Base-by-base conservation (phyloP, 1,140 invertebrate genomes). In the Drosophila arawakana region DNA sequence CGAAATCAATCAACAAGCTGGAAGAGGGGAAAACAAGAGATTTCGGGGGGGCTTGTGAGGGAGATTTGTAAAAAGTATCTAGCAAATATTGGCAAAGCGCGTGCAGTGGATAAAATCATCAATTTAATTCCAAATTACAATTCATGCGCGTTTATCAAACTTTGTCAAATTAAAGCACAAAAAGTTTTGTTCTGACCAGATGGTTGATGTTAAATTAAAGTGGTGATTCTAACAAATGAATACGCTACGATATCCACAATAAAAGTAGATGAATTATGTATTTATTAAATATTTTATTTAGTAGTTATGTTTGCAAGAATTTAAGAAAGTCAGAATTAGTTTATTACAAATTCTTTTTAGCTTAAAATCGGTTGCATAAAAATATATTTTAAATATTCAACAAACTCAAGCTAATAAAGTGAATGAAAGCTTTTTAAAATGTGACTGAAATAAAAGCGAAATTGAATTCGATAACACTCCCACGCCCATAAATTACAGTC, bases 51-150 rank as follows among this genome's bases (percentile, higher is more conserved):
- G 21, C 1, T 37, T 46, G 46, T 21, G 8, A 30, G 15, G n/a
- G 55, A 66, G 70, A 35, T 30, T 58, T 76, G 73, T 71, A 63
- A 70, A 70, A 69, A 69, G 34, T 78, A 66, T 43, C 59, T 43
- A 52, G 61, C 60, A 72, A 72, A 72, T 72, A 72, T 65, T 72
- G 60, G 30, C 62, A 59, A 67, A 52, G 72, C 43, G 57, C 58
- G 47, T 39, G 52, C 69, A 55, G 10, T 21, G 44, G 15, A 35
- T 7, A 43, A 69, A 62, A 69, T 73, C 79, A 86, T 83, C 80
- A 88, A 88, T 86, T 88, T 77, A 79, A 86, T 86, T 82, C 76
- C 59, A 74, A 89, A 83, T 89, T 88, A 75, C 84, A 82, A 88
- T 89, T 88, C 84, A 84, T 77, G 83, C 83, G 76, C 74, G 63